Percentiles rank a stretch among this genome's conserved stretches.
Conservation (phyloP, 2,113 vertebrate genomes). For the Otis tarda region DNA sequence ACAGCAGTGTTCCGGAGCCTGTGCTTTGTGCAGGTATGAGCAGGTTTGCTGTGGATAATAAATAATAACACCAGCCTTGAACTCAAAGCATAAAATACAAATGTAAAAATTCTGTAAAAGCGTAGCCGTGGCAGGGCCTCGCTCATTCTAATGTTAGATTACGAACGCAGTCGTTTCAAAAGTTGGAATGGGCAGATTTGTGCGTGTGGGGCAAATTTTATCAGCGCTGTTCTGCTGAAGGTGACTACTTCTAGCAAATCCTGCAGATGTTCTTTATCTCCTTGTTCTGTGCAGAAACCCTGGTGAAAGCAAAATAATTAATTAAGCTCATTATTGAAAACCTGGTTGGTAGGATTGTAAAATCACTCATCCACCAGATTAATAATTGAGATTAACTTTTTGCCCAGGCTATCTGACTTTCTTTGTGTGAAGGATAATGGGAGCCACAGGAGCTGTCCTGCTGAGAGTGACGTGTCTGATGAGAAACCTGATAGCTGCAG, state of each 20-base stretch:
- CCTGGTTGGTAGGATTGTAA: background rate
- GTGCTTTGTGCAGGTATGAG: background rate
- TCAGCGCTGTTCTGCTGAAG: background rate
- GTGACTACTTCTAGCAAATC: background rate
- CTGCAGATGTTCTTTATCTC: background rate
- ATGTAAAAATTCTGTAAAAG: background rate
- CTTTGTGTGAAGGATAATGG: background rate
- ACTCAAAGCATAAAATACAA: background rate
- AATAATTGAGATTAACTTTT: background rate
- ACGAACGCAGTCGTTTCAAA: background rate
- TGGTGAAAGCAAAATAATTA: background rate
- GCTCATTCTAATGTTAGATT: background rate
- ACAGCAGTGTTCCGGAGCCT: background rate
- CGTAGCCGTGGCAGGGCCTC: background rate
- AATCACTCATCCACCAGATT: background rate
- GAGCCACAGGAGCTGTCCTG: background rate
- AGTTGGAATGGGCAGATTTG: background rate
- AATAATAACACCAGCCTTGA: background rate
- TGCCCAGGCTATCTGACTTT: background rate
- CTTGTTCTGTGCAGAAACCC: background rate
- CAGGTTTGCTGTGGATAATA: background rate
- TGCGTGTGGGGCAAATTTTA: background rate
- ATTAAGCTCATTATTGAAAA: background rate
- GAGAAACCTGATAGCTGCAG: background rate
- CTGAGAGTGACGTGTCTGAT: background rate